Evolutionary conservation across 2,797 vertebrate species (phyloP), one percentile per base, ranked within the genome.

Genomic region (Fistularia tabacaria): DNA sequence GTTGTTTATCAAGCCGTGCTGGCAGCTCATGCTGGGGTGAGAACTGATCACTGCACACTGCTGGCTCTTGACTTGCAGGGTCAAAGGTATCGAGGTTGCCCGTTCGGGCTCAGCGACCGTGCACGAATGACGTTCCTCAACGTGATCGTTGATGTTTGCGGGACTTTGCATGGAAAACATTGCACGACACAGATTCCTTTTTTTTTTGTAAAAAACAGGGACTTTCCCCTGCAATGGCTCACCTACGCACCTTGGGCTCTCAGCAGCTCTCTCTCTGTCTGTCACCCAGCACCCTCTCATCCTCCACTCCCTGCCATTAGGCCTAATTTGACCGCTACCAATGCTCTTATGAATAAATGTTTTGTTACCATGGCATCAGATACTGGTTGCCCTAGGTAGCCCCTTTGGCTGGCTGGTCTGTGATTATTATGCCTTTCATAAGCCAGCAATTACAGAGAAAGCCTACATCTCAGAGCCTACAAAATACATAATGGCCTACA

Each of bases 341-440:
- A 64, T 81, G 79, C 81, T 87, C 80, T 85, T 85, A 86, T 65
- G 57, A 81, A 81, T 88, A 89, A 89, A 82, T 84, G 87, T 80
- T 87, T 87, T 86, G 86, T 89, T 89, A 63, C 87, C 85, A 88
- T 89, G 85, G 80, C 63, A 71, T 54, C 79, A 71, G 78, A 74
- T 74, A 49, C 62, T 73, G 79, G 66, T 84, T 71, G 68, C 79
- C 79, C 68, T 68, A 52, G 71, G 73, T 68, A 77, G 81, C 77
- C 74, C 58, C 53, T 55, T 51, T 66, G 66, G 49, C 66, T 73
- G 79, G 65, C 79, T 66, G 63, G 64, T 72, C 72, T 54, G 8
- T 64, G 59, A 80, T 82, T 83, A 79, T 79, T 77, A 69, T 72
- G 74, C 79, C 80, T 85, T 85, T 88, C 72, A 80, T 79, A 83